phyloP scores from a whole-genome alignment of 2,113 vertebrate species.

The Pholis gunnellus region DNA sequence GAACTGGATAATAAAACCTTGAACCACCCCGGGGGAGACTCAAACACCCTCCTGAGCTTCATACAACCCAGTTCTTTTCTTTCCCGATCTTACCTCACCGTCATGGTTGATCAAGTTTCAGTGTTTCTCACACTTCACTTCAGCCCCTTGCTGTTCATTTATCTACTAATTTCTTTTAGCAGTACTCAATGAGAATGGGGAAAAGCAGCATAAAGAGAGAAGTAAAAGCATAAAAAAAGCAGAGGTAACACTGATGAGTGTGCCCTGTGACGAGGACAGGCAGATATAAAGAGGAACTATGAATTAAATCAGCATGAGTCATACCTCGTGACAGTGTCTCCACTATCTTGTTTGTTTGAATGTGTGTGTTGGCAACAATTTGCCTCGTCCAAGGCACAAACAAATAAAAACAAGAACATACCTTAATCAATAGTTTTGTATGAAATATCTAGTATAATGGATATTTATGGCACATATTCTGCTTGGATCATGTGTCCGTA shows the following conservation, averaged over 20 bases:
- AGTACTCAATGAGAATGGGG: background rate
- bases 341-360: constrained; percentile 39
- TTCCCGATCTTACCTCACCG: constrained; percentile 18
- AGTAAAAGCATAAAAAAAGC: constrained; percentile 6
- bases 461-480: background rate
- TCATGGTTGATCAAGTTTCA: constrained; percentile 58
- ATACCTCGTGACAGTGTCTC: constrained; percentile 61
- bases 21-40: constrained; percentile 29
- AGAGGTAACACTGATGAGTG: background rate
- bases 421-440: background rate
- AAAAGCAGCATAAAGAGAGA: background rate
- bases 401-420: background rate
- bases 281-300: constrained; percentile 57
- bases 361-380: constrained; percentile 53
- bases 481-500: background rate
- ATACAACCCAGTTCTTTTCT: constrained; percentile 42
- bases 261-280: background rate
- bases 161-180: background rate
- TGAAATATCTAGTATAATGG: background rate
- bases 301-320: constrained; percentile 68
- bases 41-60: constrained; percentile 29
- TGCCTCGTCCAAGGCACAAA: background rate
- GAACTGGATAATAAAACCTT: constrained; percentile 44
- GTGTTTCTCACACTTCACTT: constrained; percentile 38
- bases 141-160: constrained; percentile 5